A percentile compares a stretch with the other conserved stretches of the same genome.
Evolutionary conservation across 2,113 vertebrate genomes (phyloP).

Genomic region (Scomber japonicus): DNA sequence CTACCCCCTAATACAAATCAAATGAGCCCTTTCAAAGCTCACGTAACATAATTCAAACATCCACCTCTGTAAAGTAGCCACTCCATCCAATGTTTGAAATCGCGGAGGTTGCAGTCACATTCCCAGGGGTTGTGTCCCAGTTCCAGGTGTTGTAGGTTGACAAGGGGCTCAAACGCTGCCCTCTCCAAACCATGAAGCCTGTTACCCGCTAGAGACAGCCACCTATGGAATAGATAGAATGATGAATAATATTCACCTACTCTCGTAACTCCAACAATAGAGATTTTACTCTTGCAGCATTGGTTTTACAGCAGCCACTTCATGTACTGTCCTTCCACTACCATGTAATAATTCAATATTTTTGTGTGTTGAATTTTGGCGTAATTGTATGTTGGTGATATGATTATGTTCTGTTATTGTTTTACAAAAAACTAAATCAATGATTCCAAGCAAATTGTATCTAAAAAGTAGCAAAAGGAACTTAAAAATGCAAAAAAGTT

Average conservation of each 20-base stretch:
- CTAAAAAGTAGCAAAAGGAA: too few relatives aligned
- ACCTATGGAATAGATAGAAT: slow-evolving; percentile 67
- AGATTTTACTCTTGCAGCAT: too few relatives aligned
- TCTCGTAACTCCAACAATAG: not conserved
- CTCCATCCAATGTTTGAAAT: slow-evolving; percentile 99
- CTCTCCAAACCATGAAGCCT: slow-evolving; percentile 94
- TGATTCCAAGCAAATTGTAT: too few relatives aligned
- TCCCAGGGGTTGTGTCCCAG: slow-evolving; percentile 98
- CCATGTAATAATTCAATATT: too few relatives aligned
- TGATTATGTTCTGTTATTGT: too few relatives aligned
- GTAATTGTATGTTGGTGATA: too few relatives aligned
- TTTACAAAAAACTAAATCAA: too few relatives aligned
- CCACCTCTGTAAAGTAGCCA: slow-evolving; percentile 98
- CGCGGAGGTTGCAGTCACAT: slow-evolving; percentile 96
- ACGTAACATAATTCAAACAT: slow-evolving; percentile 23
- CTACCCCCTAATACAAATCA: not conserved
- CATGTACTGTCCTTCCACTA: too few relatives aligned
- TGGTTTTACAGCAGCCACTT: not conserved
- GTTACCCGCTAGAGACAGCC: slow-evolving; percentile 94
- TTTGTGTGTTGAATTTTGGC: too few relatives aligned
- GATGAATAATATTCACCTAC: not conserved
- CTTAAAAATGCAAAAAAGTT: too few relatives aligned
- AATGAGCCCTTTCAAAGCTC: slow-evolving; percentile 26
- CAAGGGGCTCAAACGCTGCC: slow-evolving; percentile 94
- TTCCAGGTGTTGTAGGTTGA: slow-evolving; percentile 92